A percentile compares a stretch with the other conserved stretches of the same genome.
Conservation (phyloP, 2,113 vertebrate genomes). For the Nannobrachium achirus region DNA sequence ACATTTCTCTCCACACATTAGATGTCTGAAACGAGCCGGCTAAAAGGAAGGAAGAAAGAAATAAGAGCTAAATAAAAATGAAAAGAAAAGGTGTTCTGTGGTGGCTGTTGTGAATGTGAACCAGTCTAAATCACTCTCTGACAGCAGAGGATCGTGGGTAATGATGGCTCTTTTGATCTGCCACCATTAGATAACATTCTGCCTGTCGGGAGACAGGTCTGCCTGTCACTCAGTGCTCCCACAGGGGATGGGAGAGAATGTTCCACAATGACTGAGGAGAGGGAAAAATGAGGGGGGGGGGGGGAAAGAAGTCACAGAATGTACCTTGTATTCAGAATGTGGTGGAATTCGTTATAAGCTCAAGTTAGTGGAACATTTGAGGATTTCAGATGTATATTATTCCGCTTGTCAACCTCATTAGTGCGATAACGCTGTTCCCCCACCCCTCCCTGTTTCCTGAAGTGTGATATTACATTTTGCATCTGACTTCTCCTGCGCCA, state of each 20-base stretch:
- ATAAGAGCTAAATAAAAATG: not conserved
- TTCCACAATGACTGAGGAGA: slow-evolving; percentile 15
- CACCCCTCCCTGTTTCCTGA: slow-evolving; percentile 42
- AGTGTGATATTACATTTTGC: slow-evolving; percentile 56
- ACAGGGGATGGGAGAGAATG: slow-evolving; percentile 38
- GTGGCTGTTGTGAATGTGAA: slow-evolving; percentile 45
- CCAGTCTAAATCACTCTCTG: slow-evolving; percentile 54
- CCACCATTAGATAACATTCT: slow-evolving; percentile 67
- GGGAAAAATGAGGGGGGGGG: not conserved
- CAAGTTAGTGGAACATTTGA: slow-evolving; percentile 10
- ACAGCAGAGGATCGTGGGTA: slow-evolving; percentile 51
- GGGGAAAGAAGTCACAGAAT: slow-evolving; percentile 17
- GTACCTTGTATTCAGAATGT: slow-evolving; percentile 13
- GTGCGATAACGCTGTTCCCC: slow-evolving; percentile 14
- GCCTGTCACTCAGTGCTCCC: slow-evolving; percentile 36
- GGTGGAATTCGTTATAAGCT: not conserved
- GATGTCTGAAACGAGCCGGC: slow-evolving; percentile 45
- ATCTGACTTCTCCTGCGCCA: slow-evolving; percentile 50
- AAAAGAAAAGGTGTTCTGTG: slow-evolving; percentile 2
- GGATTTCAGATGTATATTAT: not conserved
- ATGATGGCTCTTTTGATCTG: slow-evolving; percentile 71
- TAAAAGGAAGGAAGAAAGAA: slow-evolving; percentile 18
- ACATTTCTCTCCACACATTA: slow-evolving; percentile 8
- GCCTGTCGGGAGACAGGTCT: slow-evolving; percentile 54
- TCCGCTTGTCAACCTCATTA: slow-evolving; percentile 25